A percentile compares a stretch with the other conserved stretches of the same genome.
Conservation (phyloP, 2,797 vertebrate species). For the Bufotes viridis region DNA sequence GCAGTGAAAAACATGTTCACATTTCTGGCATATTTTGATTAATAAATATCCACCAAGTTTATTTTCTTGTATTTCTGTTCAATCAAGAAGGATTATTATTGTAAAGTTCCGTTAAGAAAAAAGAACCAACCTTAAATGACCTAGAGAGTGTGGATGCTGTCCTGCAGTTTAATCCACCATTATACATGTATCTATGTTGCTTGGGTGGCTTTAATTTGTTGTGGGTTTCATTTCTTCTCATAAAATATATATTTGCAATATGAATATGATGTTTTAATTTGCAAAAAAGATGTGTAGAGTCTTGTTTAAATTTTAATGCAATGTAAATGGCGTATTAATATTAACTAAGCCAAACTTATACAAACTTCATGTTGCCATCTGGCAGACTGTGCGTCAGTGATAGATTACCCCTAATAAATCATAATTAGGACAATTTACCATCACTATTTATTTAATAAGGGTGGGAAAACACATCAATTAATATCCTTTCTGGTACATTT, state of each 20-base stretch:
- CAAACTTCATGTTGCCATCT: slow-evolving; percentile 51
- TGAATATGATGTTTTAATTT: slow-evolving; percentile 34
- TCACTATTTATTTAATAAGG: slow-evolving; percentile 51
- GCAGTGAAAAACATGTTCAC: no score
- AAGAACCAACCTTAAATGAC: slow-evolving; percentile 33
- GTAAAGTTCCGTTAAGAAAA: neutral
- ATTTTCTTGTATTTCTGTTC: no score
- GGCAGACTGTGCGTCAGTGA: slow-evolving; percentile 37
- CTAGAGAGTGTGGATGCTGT: neutral
- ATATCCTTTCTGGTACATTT: slow-evolving; percentile 13
- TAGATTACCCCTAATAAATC: slow-evolving; percentile 49
- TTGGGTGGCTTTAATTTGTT: slow-evolving; percentile 40
- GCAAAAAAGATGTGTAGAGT: slow-evolving; percentile 28
- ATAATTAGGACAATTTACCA: slow-evolving; percentile 53
- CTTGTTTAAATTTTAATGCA: slow-evolving; percentile 39
- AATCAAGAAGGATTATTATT: neutral
- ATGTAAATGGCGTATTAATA: slow-evolving; percentile 48
- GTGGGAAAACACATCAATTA: slow-evolving; percentile 46
- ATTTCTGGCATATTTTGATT: no score
- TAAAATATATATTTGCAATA: slow-evolving; percentile 45
- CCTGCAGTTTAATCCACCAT: neutral
- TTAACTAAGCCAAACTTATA: slow-evolving; percentile 47
- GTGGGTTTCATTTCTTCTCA: slow-evolving; percentile 26
- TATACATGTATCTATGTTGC: neutral
- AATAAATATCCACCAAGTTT: no score